These are phyloP conservation scores for Halcyon badia DNA, from an alignment of 2,797 vertebrate genomes.

Conservation along the genomic window DNA sequence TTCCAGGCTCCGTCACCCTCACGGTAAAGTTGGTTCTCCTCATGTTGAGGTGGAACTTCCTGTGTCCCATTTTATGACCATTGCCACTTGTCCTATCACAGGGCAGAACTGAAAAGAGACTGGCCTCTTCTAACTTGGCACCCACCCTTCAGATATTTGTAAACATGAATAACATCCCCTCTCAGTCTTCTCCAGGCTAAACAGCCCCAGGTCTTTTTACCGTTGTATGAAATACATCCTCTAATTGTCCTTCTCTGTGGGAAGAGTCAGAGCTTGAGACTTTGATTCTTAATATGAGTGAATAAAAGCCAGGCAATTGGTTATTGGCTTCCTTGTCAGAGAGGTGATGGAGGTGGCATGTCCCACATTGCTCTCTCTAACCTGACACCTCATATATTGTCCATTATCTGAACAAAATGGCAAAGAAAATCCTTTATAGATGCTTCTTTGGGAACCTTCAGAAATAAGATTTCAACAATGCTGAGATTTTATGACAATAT, in stretches of 20 bases:
- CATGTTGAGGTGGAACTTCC: too few relatives aligned
- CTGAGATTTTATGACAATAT: conserved; percentile 42
- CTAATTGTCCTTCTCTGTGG: not conserved
- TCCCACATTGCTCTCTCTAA: not conserved
- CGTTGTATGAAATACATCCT: not conserved
- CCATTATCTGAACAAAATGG: not conserved
- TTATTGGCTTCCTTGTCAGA: not conserved
- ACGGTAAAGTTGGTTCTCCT: too few relatives aligned
- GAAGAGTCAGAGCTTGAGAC: not conserved
- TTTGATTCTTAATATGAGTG: not conserved
- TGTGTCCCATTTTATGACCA: too few relatives aligned
- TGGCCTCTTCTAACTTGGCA: too few relatives aligned
- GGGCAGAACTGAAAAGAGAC: too few relatives aligned
- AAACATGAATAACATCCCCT: too few relatives aligned
- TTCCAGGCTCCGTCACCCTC: too few relatives aligned
- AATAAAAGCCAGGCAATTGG: not conserved
- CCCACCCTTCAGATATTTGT: too few relatives aligned
- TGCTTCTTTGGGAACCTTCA: not conserved
- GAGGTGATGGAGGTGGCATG: not conserved
- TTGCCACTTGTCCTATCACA: too few relatives aligned
- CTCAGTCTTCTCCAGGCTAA: too few relatives aligned
- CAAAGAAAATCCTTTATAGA: not conserved
- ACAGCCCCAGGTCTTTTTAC: not conserved
- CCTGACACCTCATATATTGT: not conserved
- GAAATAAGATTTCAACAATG: conserved; percentile 33